These are phyloP conservation scores for Pseudochirops cupreus DNA, from an alignment of 2,797 vertebrate genomes.

Conservation along the genomic window DNA sequence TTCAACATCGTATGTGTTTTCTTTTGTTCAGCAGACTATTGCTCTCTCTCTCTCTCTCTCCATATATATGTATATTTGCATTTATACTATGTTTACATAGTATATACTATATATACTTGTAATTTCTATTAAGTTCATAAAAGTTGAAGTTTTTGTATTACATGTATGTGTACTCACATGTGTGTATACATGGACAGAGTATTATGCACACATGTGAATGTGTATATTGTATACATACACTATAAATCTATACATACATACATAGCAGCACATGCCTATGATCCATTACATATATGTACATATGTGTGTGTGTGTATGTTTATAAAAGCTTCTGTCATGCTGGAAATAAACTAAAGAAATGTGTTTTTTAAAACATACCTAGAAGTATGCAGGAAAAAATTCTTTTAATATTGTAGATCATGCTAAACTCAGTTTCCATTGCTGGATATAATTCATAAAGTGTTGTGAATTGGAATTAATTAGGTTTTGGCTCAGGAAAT, in stretches of 20 bases:
- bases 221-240: not conserved
- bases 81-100: too few relatives aligned
- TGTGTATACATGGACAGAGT: not conserved
- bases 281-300: not conserved
- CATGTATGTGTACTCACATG: not conserved
- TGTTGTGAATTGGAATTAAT: constrained; percentile 62
- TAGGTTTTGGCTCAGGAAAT: constrained; percentile 1
- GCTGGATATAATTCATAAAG: constrained; percentile 53
- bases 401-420: constrained; percentile 62
- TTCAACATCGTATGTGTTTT: not conserved
- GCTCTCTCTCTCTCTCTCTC: not conserved
- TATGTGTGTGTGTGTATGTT: too few relatives aligned
- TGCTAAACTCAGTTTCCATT: constrained; percentile 28
- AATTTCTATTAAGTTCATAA: not conserved
- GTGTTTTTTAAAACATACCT: constrained; percentile 57
- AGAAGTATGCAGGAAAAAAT: constrained; percentile 33
- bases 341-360: constrained; percentile 58
- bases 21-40: not conserved
- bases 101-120: not conserved
- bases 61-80: too few relatives aligned
- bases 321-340: not conserved
- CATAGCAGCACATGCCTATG: not conserved
- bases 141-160: not conserved
- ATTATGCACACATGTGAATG: not conserved
- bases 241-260: not conserved